Conservation (phyloP, 2,113 vertebrate species). For the Lichenostomus cassidix region DNA sequence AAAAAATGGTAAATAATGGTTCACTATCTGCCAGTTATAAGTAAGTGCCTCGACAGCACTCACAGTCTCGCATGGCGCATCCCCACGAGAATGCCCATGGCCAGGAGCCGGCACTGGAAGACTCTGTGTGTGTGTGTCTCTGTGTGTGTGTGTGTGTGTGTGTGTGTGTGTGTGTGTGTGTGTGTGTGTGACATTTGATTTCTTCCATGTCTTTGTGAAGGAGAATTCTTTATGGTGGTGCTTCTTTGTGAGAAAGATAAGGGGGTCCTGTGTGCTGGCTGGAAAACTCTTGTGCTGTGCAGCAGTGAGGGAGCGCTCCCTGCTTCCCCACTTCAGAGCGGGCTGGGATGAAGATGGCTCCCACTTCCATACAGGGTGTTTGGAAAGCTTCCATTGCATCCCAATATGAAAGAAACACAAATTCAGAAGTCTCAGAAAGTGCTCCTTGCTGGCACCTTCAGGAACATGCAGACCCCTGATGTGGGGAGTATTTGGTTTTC, state of each 20-base stretch:
- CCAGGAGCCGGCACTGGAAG: background rate
- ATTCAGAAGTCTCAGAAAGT: background rate
- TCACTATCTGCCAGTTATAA: background rate
- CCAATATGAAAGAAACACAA: background rate
- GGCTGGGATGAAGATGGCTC: background rate
- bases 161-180: too few relatives aligned
- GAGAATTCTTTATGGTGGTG: background rate
- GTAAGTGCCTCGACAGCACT: background rate
- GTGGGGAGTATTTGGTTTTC: background rate
- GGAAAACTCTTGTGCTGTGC: background rate
- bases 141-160: background rate
- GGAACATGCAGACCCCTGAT: background rate
- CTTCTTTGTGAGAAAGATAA: background rate
- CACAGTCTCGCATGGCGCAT: accelerated
- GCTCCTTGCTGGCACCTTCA: background rate
- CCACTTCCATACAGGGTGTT: background rate
- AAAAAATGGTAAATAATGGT: background rate
- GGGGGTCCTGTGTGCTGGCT: background rate
- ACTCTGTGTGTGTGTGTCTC: background rate
- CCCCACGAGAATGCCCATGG: accelerated
- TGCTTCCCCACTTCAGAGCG: background rate
- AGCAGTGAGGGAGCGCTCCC: background rate
- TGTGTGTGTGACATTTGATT: background rate
- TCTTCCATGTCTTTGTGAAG: background rate
- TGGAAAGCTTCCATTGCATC: background rate